Base-by-base conservation (phyloP, 2,797 vertebrate genomes). In the Astyanax mexicanus region DNA sequence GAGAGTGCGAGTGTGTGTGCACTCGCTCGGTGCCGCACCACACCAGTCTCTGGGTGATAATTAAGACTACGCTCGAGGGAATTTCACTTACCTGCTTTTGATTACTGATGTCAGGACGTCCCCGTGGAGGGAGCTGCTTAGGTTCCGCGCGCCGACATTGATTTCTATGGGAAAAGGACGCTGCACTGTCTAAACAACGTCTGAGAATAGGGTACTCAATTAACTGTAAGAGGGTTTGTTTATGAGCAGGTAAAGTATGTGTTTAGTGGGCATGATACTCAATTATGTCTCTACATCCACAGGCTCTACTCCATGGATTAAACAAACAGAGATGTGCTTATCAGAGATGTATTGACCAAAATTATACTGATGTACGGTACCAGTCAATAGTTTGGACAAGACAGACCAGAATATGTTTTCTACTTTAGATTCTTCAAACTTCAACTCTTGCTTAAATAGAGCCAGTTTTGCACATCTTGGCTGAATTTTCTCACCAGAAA, bases 51-150 rank as follows among this genome's bases (percentile, higher is more conserved):
- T 17, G 35, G 29, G 38, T 72, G 74, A 80, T 81, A 82, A 82
- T 83, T 83, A 81, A 82, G 64, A 52, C 19, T 15, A 1, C 72
- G 69, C 74, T 72, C 40, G 47, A 47, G 74, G 78, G 80, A 79
- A 69, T 76, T 74, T 73, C 77, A 83, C 60, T 68, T 54, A 71
- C 49, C 47, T 66, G 55, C n/a, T 38, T 54, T 55, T 78, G 72
- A 82, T 69, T 70, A 38, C 57, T 11, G 17, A 44, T 72, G 66
- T 74, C 52, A 37, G 60, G 38, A 44, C 44, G n/a, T 69, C 54
- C 40, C 49, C 1, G 25, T 55, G 21, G 25, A 15, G 40, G 32
- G 35, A 37, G 38, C 11, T 25, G 21, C 13, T 47, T 45, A 61
- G 44, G 42, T 52, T 67, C 60, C 15, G 69, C 57, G 27, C 58